A percentile compares a stretch with the other conserved stretches of the same genome.
phyloP scores from a whole-genome alignment of 2,113 vertebrate genomes.

The Cyprichromis sp. region DNA sequence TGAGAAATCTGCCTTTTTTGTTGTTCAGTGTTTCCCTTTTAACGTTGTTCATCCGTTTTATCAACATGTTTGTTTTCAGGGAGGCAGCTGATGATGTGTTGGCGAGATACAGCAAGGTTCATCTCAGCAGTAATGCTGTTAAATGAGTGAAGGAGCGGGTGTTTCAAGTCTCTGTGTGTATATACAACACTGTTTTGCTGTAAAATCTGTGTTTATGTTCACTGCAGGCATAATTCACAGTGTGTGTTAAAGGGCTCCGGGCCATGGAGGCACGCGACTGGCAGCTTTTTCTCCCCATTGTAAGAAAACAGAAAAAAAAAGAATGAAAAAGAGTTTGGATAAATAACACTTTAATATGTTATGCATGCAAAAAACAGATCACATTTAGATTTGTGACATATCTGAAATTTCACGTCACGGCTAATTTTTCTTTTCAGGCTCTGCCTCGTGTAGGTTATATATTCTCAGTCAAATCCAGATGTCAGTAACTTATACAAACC shows the following conservation, averaged over 20 bases:
- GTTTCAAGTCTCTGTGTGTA: not conserved
- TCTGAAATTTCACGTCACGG: not conserved
- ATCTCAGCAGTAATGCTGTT: not conserved
- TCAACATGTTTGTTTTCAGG: not conserved
- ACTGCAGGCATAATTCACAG: conserved; percentile 26
- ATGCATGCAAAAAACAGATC: not conserved
- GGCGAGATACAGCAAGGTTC: not conserved
- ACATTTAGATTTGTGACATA: not conserved
- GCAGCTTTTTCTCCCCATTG: conserved; percentile 18
- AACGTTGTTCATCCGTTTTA: not conserved
- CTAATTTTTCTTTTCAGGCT: conserved; percentile 21
- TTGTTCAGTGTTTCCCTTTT: not conserved
- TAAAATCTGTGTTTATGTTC: conserved; percentile 48
- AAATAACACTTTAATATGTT: not conserved
- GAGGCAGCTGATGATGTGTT: not conserved
- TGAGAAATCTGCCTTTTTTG: not conserved
- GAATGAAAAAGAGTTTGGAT: not conserved
- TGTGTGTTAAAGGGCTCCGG: conserved; percentile 33
- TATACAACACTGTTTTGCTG: conserved; percentile 16
- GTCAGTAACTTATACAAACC: conserved; percentile 54
- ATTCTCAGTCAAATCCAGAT: conserved; percentile 44
- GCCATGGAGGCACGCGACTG: conserved; percentile 7
- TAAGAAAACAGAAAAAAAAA: not conserved
- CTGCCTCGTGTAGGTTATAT: conserved; percentile 7
- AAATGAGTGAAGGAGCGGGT: not conserved